Percentiles rank a stretch among this genome's conserved stretches.
Evolutionary conservation across 2,888 invertebrate species (phyloP).

Genomic region (Caenorhabditis parvicauda): DNA sequence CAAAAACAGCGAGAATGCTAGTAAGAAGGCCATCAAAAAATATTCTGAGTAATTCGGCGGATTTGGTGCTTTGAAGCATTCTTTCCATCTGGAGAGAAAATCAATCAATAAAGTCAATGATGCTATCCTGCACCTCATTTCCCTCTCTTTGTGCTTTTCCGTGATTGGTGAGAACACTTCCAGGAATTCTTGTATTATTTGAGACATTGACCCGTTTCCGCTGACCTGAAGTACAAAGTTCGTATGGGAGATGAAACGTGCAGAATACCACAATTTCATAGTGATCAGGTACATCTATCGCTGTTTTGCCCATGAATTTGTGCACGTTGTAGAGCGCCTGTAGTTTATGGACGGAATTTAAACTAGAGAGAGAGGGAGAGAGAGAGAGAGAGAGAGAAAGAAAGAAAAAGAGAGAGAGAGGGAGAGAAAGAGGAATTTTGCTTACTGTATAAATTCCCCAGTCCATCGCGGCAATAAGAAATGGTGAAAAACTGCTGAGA

Average conservation of each 20-base stretch:
- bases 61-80: conserved; percentile 47
- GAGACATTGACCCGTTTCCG: conserved; percentile 34
- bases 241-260: no score
- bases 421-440: no score
- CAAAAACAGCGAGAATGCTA: conserved; percentile 29
- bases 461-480: conserved; percentile 40
- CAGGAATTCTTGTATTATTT: conserved; percentile 29
- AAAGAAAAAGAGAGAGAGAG: no score
- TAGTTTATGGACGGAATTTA: no score
- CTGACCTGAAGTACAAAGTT: conserved; percentile 28
- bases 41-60: conserved; percentile 44
- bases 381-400: no score
- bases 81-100: conserved; percentile 30
- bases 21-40: conserved; percentile 37
- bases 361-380: no score
- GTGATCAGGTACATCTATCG: conserved; percentile 32
- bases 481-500: conserved; percentile 32
- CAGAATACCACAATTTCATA: conserved; percentile 26
- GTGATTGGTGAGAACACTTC: conserved; percentile 48
- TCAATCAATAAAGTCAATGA: background rate
- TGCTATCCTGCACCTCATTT: conserved; percentile 7
- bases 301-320: conserved; percentile 22
- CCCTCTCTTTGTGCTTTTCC: conserved; percentile 24
- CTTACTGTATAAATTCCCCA: conserved; percentile 26
- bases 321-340: conserved; percentile 25